Evolutionary conservation across 2,113 vertebrate species (phyloP).

Genomic region (Pogonocichla stellata): DNA sequence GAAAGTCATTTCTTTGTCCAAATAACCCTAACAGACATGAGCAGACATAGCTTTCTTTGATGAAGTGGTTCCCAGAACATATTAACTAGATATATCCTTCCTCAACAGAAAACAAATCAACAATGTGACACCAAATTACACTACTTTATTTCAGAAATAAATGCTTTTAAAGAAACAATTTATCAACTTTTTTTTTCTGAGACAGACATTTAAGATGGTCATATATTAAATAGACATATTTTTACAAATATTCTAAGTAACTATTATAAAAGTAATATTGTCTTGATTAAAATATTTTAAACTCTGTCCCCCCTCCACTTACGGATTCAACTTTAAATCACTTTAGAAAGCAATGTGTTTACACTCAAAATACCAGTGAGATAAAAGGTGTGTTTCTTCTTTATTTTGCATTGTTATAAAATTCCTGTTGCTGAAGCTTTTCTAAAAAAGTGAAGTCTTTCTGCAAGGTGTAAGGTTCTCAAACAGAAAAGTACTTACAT

Average conservation of each 20-base stretch:
- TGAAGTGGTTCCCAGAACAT: background rate
- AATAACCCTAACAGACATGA: background rate
- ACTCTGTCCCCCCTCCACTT: background rate
- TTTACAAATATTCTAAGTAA: background rate
- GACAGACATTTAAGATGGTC: slow-evolving; percentile 3
- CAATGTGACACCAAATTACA: background rate
- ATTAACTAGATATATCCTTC: background rate
- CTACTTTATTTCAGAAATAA: background rate
- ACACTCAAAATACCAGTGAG: background rate
- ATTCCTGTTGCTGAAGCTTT: background rate
- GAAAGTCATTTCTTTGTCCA: background rate
- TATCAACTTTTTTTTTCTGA: background rate
- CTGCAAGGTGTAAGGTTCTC: background rate
- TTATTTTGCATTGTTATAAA: slow-evolving; percentile 1
- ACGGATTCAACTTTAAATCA: background rate
- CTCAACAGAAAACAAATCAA: background rate
- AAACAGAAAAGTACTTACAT: slow-evolving; percentile 78
- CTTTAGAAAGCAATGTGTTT: background rate
- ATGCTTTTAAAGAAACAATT: background rate
- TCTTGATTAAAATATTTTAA: background rate
- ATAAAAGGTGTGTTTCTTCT: background rate
- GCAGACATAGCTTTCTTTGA: background rate
- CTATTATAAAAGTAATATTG: background rate
- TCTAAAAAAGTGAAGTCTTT: background rate
- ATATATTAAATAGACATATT: background rate